These are phyloP conservation scores for Celastrina argiolus DNA, from an alignment of 2,888 invertebrate species.

Conservation along the genomic window DNA sequence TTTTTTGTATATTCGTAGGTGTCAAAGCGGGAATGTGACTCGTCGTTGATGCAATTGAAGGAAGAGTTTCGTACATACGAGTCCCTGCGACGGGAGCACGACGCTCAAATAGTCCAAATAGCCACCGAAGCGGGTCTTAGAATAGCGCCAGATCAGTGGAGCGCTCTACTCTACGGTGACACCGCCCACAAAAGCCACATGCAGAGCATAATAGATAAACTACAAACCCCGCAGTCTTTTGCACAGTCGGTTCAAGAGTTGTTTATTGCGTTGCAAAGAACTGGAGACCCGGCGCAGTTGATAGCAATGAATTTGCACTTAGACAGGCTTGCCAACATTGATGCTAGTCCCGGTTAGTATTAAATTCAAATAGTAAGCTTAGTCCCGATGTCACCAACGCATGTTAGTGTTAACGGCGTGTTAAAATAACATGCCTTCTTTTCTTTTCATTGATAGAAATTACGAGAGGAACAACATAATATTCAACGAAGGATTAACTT, in stretches of 20 bases:
- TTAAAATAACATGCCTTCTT: no score
- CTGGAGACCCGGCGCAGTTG: slow-evolving; percentile 87
- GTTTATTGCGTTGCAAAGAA: slow-evolving; percentile 92
- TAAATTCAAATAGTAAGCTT: neutral
- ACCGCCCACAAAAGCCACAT: slow-evolving; percentile 97
- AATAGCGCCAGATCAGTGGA: slow-evolving; percentile 99
- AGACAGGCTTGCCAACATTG: slow-evolving; percentile 90
- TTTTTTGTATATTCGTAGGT: slow-evolving; percentile 75
- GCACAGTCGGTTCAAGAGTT: slow-evolving; percentile 94
- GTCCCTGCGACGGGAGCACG: slow-evolving; percentile 94
- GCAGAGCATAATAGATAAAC: slow-evolving; percentile 91
- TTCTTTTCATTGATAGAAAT: no score
- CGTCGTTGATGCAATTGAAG: slow-evolving; percentile 97
- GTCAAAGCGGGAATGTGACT: slow-evolving; percentile 96
- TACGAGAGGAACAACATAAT: no score
- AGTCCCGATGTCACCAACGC: no score
- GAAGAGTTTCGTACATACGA: slow-evolving; percentile 98
- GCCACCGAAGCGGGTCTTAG: slow-evolving; percentile 97
- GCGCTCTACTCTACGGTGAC: slow-evolving; percentile 96
- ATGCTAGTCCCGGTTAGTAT: slow-evolving; percentile 85
- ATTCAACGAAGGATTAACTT: no score
- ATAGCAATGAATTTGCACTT: slow-evolving; percentile 87
- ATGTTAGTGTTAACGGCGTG: no score
- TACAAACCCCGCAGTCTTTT: slow-evolving; percentile 96
- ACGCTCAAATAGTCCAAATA: slow-evolving; percentile 98